These are phyloP conservation scores for Hormaphis cornu DNA, from an alignment of 1,140 invertebrate species.

Conservation along the genomic window DNA sequence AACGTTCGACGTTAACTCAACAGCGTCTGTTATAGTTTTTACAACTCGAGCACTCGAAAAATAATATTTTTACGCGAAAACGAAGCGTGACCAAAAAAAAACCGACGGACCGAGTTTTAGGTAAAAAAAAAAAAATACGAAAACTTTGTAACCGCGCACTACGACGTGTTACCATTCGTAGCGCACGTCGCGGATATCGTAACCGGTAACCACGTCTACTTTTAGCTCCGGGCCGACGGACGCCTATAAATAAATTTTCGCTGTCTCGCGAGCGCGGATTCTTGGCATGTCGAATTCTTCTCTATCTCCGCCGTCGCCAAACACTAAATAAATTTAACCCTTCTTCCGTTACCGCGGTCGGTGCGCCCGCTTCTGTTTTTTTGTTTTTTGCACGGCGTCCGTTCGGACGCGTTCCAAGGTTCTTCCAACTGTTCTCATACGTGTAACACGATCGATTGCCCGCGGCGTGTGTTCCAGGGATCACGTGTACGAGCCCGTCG, in stretches of 20 bases:
- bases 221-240: slow-evolving; percentile 13
- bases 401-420: background rate
- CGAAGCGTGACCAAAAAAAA: too few species aligned
- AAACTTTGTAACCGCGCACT: too few species aligned
- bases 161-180: too few species aligned
- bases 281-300: slow-evolving; percentile 22
- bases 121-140: too few species aligned
- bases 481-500: slow-evolving; percentile 78
- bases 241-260: slow-evolving; percentile 27
- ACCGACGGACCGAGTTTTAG: too few species aligned
- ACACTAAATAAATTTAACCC: slow-evolving; percentile 22
- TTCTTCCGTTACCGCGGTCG: slow-evolving; percentile 3
- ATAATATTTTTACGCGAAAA: too few species aligned
- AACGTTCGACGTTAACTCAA: too few species aligned
- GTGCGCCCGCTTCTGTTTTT: background rate
- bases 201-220: slow-evolving; percentile 11
- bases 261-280: slow-evolving; percentile 3
- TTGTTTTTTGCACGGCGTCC: background rate
- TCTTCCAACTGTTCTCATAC: background rate
- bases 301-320: slow-evolving; percentile 11
- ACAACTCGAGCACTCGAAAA: too few species aligned
- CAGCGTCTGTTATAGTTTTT: too few species aligned
- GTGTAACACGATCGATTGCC: too few species aligned
- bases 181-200: too few species aligned
- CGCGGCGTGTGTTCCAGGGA: slow-evolving; percentile 54